Evolutionary conservation across 2,888 invertebrate genomes (phyloP), one percentile per base, ranked within the genome.

Genomic region (Incurvaria masculella): DNA sequence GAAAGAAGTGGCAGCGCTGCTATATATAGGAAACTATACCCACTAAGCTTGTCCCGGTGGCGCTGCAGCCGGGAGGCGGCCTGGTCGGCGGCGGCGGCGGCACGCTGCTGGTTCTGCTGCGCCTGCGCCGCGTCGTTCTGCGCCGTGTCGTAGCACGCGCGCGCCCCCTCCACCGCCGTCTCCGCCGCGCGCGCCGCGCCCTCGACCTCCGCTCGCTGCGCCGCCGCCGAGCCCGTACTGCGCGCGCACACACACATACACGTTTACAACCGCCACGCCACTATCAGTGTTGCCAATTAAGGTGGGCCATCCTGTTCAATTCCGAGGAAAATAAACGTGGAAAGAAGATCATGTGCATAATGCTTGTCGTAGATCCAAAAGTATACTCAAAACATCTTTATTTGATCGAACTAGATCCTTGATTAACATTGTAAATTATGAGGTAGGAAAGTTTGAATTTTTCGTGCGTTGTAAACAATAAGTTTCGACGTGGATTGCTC

Each of bases 131-230:
- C 69, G 49, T 66, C 66, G 62, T 68, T 60, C 56, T 66, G 65
- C 56, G 69, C 69, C 23, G 75, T 75, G 58, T 52, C 56, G 61
- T 61, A 65, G 2, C 74, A 69, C 59, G 72, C 73, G 17, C 56
- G 58, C 26, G 57, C 60, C 39, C 61, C 63, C 8, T 2, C 52
- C 5, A 57, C 65, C 44, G 60, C 65, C n/a, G 26, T 54, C 17
- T 16, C 44, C 2, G 67, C 62, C 6, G 45, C 50, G 16, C 2
- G 50, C 6, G 61, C 62, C 0, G 49, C 52, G 46, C 47, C 52
- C 48, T 63, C 61, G 42, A 68, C 53, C 50, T 56, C 50, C 0
- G 56, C 59, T 46, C 68, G 69, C 11, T 56, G 56, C 0, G 56
- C 45, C n/a, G 59, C 62, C 2, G 59, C 58, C 5, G 53, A 57